Evolutionary conservation across 2,113 vertebrate species (phyloP), one percentile per base, ranked within the genome.

Genomic region (Oryzias celebensis): DNA sequence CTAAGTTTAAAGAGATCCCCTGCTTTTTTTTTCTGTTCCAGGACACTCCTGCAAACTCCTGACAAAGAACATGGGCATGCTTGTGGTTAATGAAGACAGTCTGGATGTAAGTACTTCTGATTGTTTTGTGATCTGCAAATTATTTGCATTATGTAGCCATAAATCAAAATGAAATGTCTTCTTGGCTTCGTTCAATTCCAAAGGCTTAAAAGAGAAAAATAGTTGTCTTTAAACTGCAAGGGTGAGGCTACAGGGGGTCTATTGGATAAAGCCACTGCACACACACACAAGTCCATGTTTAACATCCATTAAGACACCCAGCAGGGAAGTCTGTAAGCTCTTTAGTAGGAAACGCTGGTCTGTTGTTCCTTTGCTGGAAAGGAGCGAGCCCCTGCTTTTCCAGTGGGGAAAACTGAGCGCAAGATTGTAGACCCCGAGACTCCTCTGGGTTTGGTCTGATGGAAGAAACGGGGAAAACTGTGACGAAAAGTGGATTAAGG

Each of bases 11-110:
- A 31, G 31, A 14, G 7, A 24, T 52, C 7, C 15, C 15, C 28
- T 18, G 7, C 2, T 47, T 47, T 6, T 73, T 80, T 71, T 58
- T 84, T 14, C 77, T 85, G 81, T 12, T 75, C 46, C 52, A 98
- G 97, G 97, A 84, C 95, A 99, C 80, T 97, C 97, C 52, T 99
- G 97, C 90, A 98, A 95, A 88, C 94, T 99, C 36, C 81, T 99
- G 83, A 94, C 91, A 69, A 98, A 96, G 90, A 98, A 98, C 88
- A 99, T 98, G 97, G 96, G 96, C 47, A 90, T 99, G 82, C 93
- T 99, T 44, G 95, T 98, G 76, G 94, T 98, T 72, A 99, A 98
- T 68, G 95, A 98, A 89, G 96, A 91, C 59, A 96, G 95, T 22
- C 93, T 98, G 59, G 97, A 99, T 68, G 97, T 98, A 91, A 97